Percentiles rank a stretch among this genome's conserved stretches.
Conservation (phyloP, 2,113 vertebrate genomes). For the Centropus bengalensis region DNA sequence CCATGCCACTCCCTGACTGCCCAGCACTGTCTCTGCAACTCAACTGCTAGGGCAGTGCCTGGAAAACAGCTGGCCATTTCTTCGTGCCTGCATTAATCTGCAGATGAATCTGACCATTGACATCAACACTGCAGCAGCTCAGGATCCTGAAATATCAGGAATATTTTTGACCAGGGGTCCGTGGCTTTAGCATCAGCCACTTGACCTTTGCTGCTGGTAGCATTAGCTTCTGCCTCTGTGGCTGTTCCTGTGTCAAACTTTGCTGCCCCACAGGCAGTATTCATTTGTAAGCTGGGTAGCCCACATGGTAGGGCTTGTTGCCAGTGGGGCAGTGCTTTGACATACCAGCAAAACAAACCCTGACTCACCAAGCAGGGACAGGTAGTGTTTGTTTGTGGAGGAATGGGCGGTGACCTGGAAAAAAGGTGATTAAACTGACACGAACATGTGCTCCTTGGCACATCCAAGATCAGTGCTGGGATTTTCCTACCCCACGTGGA, state of each 20-base stretch:
- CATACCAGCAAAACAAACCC: neutral
- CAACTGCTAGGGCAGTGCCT: rapidly evolving
- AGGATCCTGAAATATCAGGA: neutral
- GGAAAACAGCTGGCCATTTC: neutral
- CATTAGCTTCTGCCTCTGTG: neutral
- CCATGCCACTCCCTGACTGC: rapidly evolving
- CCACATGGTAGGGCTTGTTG: neutral
- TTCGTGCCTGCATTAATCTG: neutral
- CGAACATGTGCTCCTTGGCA: neutral
- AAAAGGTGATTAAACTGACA: neutral
- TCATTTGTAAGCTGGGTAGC: neutral
- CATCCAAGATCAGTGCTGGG: neutral
- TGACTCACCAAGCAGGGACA: neutral
- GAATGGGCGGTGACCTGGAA: neutral
- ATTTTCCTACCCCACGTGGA: neutral
- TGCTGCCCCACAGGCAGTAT: neutral
- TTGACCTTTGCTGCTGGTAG: neutral
- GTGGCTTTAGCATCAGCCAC: neutral
- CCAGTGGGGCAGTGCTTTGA: neutral
- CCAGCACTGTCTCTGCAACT: neutral
- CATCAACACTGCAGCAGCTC: neutral
- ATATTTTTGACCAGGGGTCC: neutral
- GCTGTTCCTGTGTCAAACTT: neutral
- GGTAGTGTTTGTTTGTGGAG: neutral
- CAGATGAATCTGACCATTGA: neutral